phyloP scores from a whole-genome alignment of 2,888 invertebrate species.

The Agrotis segetum region DNA sequence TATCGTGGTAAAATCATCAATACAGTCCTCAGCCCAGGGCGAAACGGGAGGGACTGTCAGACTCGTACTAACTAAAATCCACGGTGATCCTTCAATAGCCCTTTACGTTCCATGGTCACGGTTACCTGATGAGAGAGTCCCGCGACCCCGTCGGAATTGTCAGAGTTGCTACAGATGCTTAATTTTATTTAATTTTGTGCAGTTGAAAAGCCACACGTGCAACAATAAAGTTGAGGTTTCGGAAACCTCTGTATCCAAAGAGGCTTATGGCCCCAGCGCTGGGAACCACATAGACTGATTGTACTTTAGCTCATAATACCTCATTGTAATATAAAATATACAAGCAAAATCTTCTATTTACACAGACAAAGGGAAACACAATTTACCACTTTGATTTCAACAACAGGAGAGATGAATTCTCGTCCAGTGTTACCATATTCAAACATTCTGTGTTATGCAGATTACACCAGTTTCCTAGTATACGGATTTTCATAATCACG shows the following conservation, averaged over 20 bases:
- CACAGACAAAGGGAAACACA: slow-evolving; percentile 33
- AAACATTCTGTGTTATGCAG: slow-evolving; percentile 64
- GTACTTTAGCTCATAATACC: background rate
- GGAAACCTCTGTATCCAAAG: too few relatives aligned
- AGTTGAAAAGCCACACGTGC: background rate
- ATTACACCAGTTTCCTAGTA: slow-evolving; percentile 64
- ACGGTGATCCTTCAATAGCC: too few relatives aligned
- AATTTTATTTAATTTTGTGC: background rate
- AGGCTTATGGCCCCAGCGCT: too few relatives aligned
- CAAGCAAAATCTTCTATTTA: slow-evolving; percentile 30
- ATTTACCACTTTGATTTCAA: slow-evolving; percentile 58
- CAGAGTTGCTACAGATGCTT: too few relatives aligned
- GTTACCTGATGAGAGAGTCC: too few relatives aligned
- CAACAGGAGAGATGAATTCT: slow-evolving; percentile 54
- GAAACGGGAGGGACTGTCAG: too few relatives aligned
- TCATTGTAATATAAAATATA: background rate
- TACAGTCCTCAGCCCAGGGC: too few relatives aligned
- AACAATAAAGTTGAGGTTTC: background rate
- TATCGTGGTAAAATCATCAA: too few relatives aligned
- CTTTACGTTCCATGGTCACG: too few relatives aligned
- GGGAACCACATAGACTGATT: too few relatives aligned
- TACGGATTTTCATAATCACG: slow-evolving; percentile 69
- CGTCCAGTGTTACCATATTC: slow-evolving; percentile 59
- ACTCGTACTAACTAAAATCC: too few relatives aligned
- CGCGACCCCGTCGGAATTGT: too few relatives aligned